Evolutionary conservation across 2,113 vertebrate species (phyloP).

Genomic region (zebrafish (Danio rerio)): GRCz12tu NC_133181.1:9280001-9280500

Average conservation of each 20-base stretch:
- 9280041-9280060: conserved; percentile 56
- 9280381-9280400: background rate
- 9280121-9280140: conserved; percentile 52
- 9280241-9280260: background rate
- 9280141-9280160: background rate
- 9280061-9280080: conserved; percentile 46
- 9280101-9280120: conserved; percentile 64
- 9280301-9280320: background rate
- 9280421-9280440: background rate
- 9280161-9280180: background rate
- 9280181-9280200: background rate
- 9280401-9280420: background rate
- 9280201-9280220: background rate
- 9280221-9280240: background rate
- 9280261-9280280: background rate
- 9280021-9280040: background rate
- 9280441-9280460: no score
- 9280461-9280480: no score
- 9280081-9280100: conserved; percentile 11
- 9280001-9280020: background rate
- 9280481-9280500: no score
- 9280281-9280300: background rate
- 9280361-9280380: background rate
- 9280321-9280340: background rate
- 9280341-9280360: conserved; percentile 4